phyloP scores from a whole-genome alignment of 2,797 vertebrate species.

The Neoniphon sammara region DNA sequence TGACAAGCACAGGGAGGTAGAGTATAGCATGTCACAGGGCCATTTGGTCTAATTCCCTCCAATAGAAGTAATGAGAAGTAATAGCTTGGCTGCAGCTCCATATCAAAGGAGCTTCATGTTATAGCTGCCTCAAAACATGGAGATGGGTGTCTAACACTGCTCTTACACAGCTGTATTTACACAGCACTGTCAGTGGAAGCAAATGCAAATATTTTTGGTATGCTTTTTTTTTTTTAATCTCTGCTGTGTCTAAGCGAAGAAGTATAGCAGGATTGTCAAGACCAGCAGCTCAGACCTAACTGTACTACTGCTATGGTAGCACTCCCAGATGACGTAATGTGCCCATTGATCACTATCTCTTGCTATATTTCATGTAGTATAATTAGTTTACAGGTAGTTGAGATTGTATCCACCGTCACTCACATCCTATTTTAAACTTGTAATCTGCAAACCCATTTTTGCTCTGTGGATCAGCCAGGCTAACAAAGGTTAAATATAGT shows the following conservation, averaged over 20 bases:
- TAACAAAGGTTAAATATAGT: not conserved
- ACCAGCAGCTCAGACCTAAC: conserved; percentile 12
- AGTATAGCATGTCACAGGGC: not conserved
- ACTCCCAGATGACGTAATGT: conserved; percentile 42
- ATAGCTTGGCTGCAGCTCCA: conserved; percentile 16
- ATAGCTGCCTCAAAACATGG: conserved; percentile 4
- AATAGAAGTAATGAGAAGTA: conserved; percentile 3
- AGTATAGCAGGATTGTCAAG: not conserved
- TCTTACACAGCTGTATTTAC: conserved; percentile 25
- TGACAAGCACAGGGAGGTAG: not conserved
- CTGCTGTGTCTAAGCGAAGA: not conserved
- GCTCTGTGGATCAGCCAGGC: not conserved
- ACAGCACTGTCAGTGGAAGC: conserved; percentile 19
- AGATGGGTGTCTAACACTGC: not conserved
- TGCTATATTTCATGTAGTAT: conserved; percentile 40
- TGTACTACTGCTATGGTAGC: conserved; percentile 7
- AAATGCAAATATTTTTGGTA: conserved; percentile 25
- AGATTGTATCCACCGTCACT: conserved; percentile 25
- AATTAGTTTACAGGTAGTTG: conserved; percentile 43
- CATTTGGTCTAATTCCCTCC: not conserved
- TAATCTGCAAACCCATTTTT: conserved; percentile 21
- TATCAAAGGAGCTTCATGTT: conserved; percentile 24
- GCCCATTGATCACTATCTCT: conserved; percentile 35
- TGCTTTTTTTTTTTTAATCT: conserved; percentile 18
- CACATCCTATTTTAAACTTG: conserved; percentile 34